Conservation (phyloP, 2,888 invertebrate species). For the Gymnocheta viridis region DNA sequence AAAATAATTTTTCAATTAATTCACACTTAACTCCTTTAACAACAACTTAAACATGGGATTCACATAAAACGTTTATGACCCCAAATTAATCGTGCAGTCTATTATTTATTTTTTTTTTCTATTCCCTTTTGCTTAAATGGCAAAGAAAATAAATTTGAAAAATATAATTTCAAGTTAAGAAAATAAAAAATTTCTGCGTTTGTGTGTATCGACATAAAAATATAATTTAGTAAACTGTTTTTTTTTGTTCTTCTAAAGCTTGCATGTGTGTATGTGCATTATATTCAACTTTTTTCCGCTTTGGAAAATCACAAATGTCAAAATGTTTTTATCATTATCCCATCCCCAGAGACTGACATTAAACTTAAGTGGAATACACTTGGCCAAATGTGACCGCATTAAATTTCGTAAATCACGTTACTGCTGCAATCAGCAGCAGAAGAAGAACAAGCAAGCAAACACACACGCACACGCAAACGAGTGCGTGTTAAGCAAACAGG, state of each 20-base stretch:
- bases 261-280: slow-evolving; percentile 37
- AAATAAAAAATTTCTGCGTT: background rate
- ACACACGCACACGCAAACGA: slow-evolving; percentile 18
- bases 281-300: slow-evolving; percentile 51
- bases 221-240: slow-evolving; percentile 74
- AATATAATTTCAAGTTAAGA: background rate
- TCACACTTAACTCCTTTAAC: slow-evolving; percentile 54
- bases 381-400: slow-evolving; percentile 82
- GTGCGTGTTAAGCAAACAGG: slow-evolving; percentile 43
- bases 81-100: slow-evolving; percentile 59
- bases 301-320: slow-evolving; percentile 79
- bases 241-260: background rate
- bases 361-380: slow-evolving; percentile 82
- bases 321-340: slow-evolving; percentile 79
- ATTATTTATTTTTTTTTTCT: slow-evolving; percentile 63
- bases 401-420: slow-evolving; percentile 73
- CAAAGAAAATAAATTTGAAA: background rate
- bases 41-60: slow-evolving; percentile 28
- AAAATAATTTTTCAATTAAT: slow-evolving; percentile 36
- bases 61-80: slow-evolving; percentile 8
- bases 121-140: background rate
- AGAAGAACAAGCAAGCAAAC: background rate
- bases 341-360: slow-evolving; percentile 82
- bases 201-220: too few species aligned
- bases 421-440: slow-evolving; percentile 36